phyloP scores from a whole-genome alignment of 2,888 invertebrate species.

The Pseudanteris insignis region DNA sequence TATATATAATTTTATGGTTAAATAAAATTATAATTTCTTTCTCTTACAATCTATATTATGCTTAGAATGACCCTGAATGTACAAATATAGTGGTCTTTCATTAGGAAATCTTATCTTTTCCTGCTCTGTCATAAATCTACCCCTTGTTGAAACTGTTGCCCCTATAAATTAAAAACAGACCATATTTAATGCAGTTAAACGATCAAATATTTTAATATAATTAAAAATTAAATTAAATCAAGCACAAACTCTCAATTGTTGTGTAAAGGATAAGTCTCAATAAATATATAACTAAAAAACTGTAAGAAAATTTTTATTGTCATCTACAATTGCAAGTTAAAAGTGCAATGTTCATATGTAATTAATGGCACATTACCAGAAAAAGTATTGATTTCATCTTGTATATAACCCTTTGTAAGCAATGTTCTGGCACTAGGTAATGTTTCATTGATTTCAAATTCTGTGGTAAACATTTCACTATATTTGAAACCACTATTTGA shows the following conservation, averaged over 20 bases:
- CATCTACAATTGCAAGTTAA: no score
- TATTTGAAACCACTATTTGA: slow-evolving; percentile 61
- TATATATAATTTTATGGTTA: no score
- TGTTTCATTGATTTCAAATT: slow-evolving; percentile 72
- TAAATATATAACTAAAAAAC: no score
- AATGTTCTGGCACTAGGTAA: slow-evolving; percentile 70
- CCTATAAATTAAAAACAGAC: no score
- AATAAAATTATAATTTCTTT: no score
- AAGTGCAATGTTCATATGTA: no score
- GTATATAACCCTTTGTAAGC: slow-evolving; percentile 70
- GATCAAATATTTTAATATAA: no score
- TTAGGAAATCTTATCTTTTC: slow-evolving; percentile 67
- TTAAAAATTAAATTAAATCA: no score
- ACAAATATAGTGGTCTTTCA: slow-evolving; percentile 70
- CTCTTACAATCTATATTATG: slow-evolving; percentile 66
- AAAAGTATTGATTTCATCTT: slow-evolving; percentile 70
- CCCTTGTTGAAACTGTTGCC: slow-evolving; percentile 71
- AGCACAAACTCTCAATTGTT: no score
- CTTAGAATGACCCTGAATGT: slow-evolving; percentile 69
- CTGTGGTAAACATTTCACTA: slow-evolving; percentile 66
- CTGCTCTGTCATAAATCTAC: slow-evolving; percentile 69
- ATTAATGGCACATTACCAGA: slow-evolving; percentile 55
- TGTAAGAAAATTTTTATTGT: no score
- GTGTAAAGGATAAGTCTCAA: no score
- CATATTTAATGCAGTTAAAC: no score